Evolutionary conservation across 2,113 vertebrate species (phyloP).

Genomic region (Geococcyx californianus): DNA sequence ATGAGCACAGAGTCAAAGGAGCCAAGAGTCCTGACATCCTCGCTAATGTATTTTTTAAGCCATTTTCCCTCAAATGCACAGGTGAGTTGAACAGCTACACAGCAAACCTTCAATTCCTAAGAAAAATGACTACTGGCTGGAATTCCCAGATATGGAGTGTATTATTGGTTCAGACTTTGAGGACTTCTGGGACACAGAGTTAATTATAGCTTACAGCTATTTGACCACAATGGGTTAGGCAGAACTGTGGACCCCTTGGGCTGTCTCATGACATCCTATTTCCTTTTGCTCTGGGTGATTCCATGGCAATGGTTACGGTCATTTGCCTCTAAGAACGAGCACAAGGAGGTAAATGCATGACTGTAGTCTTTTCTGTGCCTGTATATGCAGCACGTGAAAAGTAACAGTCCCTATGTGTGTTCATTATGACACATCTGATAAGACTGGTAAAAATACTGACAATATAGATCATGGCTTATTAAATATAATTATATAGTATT

Average conservation of each 20-base stretch:
- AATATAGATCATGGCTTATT: neutral
- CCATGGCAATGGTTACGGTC: accelerated
- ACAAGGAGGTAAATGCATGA: neutral
- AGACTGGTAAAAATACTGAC: neutral
- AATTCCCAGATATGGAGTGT: neutral
- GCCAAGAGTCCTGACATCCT: neutral
- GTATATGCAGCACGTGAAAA: accelerated
- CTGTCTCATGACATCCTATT: neutral
- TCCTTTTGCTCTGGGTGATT: neutral
- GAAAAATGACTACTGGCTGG: neutral
- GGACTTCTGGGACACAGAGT: neutral
- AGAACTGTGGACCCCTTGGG: neutral
- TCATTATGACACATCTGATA: neutral
- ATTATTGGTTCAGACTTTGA: neutral
- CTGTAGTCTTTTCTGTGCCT: neutral
- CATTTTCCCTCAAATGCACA: neutral
- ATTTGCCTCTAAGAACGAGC: neutral
- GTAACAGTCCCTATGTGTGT: neutral
- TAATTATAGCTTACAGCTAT: neutral
- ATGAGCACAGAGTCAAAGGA: neutral
- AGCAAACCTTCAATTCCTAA: neutral
- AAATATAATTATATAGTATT: neutral
- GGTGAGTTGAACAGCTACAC: neutral
- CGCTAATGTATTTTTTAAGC: neutral
- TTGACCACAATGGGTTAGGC: accelerated